Evolutionary conservation across 2,888 invertebrate genomes (phyloP), one percentile per base, ranked within the genome.

Genomic region (Melanargia galathea): DNA sequence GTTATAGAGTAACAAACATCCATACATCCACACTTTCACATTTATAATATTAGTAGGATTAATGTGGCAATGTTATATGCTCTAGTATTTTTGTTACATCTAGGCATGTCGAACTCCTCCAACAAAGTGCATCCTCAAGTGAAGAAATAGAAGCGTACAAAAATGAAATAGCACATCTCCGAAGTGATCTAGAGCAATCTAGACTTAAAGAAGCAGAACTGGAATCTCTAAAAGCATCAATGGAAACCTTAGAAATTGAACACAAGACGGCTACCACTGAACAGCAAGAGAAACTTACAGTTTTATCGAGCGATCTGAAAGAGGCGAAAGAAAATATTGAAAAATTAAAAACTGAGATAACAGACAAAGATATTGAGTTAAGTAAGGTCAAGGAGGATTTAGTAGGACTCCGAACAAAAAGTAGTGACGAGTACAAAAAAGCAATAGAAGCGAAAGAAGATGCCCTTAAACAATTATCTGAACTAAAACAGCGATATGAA

Each of bases 151-250:
- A 91, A 70, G 84, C 84, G 0, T 90, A 90, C 70, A 89, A 90
- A 78, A 81, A 69, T 4, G 84, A 91, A 79, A 77, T 91, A 74
- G 68, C 81, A 16, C 84, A 80, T 66, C 79, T 91, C 38, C 79
- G 91, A n/a, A 73, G 73, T 35, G 90, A 91, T 63, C 71, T 91
- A 33, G 90, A 92, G 75, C 87, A 90, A 55, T 83, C 93, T 0
- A 92, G 93, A 70, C 93, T 93, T 71, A 88, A 93, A 68, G 93
- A 93, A 72, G 80, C 84, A 8, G 92, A 84, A 71, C 75, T 92
- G 71, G 84, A 87, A 72, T 84, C 88, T 43, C 71, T 93, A 48
- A 84, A 84, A 71, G 86, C 85, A 48, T 83, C 81, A 7, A 86
- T 86, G 82, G 89, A 87, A 76, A 84, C 81, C 18, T 77, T 86